A percentile compares a stretch with the other conserved stretches of the same genome.
Conservation (phyloP, 2,113 vertebrate species). For the Dicentrarchus labrax region DNA sequence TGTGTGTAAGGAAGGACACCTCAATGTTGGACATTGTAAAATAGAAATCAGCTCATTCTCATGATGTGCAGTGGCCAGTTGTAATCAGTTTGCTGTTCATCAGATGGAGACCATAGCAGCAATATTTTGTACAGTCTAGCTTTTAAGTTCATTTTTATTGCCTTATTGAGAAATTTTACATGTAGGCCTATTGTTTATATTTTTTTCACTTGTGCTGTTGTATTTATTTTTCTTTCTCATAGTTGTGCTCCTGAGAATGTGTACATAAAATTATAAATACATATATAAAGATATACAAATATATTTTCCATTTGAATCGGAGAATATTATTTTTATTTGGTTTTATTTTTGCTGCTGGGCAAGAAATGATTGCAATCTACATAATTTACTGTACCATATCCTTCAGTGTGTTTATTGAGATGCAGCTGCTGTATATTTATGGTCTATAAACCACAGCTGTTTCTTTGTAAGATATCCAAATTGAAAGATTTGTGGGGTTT, state of each 20-base stretch:
- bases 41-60: constrained; percentile 61
- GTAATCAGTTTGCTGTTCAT: constrained; percentile 77
- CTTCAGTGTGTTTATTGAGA: constrained; percentile 71
- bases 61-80: constrained; percentile 81
- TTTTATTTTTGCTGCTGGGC: constrained; percentile 84
- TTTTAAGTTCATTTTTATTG: constrained; percentile 77
- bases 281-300: constrained; percentile 87
- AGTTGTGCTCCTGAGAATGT: constrained; percentile 80
- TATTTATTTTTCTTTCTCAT: constrained; percentile 78
- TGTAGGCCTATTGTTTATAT: constrained; percentile 61
- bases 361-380: constrained; percentile 77
- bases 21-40: constrained; percentile 60
- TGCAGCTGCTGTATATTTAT: constrained; percentile 79
- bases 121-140: constrained; percentile 82
- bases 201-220: constrained; percentile 72
- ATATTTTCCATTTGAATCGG: constrained; percentile 87
- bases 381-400: constrained; percentile 77
- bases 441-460: constrained; percentile 75
- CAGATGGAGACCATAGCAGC: constrained; percentile 81
- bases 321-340: constrained; percentile 87
- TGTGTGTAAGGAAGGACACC: constrained; percentile 51
- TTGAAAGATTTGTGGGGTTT: constrained; percentile 69
- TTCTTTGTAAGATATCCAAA: constrained; percentile 75
- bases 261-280: constrained; percentile 87
- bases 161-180: constrained; percentile 80